These are phyloP conservation scores for Centropus unirufus DNA, from an alignment of 2,113 vertebrate genomes.

Conservation along the genomic window DNA sequence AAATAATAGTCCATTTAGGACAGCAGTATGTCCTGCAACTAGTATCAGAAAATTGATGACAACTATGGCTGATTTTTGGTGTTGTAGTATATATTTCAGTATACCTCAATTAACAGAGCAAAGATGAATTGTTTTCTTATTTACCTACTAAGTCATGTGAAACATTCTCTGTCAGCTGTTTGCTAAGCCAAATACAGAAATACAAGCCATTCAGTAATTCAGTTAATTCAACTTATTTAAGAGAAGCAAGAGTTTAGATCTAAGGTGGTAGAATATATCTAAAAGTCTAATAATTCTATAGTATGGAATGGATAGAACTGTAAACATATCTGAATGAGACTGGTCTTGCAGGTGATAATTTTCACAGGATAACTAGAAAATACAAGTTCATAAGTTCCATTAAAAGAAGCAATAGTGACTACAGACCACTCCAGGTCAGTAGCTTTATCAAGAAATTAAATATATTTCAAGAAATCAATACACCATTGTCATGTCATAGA, in stretches of 20 bases:
- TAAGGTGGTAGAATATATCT: not conserved
- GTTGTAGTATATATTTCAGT: not conserved
- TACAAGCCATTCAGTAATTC: not conserved
- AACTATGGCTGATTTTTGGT: not conserved
- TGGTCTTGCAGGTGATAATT: not conserved
- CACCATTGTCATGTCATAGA: not conserved
- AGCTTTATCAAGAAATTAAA: not conserved
- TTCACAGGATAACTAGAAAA: not conserved
- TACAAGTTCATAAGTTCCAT: not conserved
- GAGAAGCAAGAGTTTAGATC: not conserved
- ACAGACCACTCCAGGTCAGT: not conserved
- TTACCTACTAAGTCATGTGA: not conserved
- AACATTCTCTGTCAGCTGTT: not conserved
- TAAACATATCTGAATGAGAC: not conserved
- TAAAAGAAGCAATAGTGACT: not conserved
- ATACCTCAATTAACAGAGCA: accelerated
- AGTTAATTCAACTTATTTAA: not conserved
- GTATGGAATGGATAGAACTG: not conserved
- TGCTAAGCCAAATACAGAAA: not conserved
- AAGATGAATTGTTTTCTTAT: not conserved
- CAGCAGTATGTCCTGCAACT: not conserved
- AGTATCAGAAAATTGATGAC: not conserved
- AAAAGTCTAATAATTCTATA: not conserved
- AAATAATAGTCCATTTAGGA: not conserved
- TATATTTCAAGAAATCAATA: not conserved